A percentile compares a stretch with the other conserved stretches of the same genome.
Conservation (phyloP, 2,797 vertebrate species). For the Hirundo rustica region DNA sequence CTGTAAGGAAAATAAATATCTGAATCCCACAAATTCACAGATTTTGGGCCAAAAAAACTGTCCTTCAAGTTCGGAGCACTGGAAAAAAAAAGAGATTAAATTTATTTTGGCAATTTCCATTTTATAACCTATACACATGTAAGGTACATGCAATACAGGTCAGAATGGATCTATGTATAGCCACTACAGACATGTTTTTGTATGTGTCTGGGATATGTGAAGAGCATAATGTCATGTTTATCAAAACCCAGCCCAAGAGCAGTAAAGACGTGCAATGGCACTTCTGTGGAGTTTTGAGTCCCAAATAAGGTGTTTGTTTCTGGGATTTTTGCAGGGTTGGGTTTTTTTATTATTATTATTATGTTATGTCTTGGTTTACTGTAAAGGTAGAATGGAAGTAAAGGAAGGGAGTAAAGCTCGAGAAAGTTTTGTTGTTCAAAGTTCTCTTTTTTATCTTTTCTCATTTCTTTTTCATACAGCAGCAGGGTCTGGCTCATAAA, state of each 20-base stretch:
- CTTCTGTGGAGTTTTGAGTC: background rate
- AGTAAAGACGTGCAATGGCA: background rate
- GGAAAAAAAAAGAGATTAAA: fast-evolving
- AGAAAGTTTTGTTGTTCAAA: background rate
- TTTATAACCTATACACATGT: background rate
- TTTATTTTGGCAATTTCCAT: background rate
- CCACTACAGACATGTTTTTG: fast-evolving
- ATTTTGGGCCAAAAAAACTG: background rate
- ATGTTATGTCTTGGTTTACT: background rate
- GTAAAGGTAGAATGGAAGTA: background rate
- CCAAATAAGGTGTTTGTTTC: background rate
- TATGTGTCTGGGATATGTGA: too few species aligned
- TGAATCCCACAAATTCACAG: background rate
- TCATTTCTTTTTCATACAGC: background rate
- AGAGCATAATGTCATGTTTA: background rate
- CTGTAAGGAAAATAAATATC: background rate
- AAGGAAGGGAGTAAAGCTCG: background rate
- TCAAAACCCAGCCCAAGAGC: background rate
- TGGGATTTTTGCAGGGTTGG: fast-evolving
- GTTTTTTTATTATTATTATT: too few species aligned
- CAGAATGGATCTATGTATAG: background rate
- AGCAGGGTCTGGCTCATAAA: background rate
- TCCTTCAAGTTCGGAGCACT: background rate
- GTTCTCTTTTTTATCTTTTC: background rate
- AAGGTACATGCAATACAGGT: background rate